A percentile compares a stretch with the other conserved stretches of the same genome.
Evolutionary conservation across 2,888 invertebrate genomes (phyloP).

Genomic region (Helicoverpa assulta): DNA sequence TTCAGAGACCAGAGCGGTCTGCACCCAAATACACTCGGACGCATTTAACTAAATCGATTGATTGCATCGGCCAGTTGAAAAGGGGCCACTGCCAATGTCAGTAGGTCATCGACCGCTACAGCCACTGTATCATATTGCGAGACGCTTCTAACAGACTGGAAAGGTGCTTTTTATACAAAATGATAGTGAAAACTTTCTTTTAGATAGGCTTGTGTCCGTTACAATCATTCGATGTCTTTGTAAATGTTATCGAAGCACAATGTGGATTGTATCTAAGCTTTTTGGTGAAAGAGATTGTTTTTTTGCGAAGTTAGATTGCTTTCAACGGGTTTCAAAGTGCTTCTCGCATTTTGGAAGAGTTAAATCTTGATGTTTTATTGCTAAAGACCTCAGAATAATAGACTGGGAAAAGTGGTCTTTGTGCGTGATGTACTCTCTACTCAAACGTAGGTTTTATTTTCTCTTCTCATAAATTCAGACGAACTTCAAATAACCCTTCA

Average conservation of each 20-base stretch:
- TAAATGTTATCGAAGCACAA: slow-evolving; percentile 29
- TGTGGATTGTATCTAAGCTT: slow-evolving; percentile 23
- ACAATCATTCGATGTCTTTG: slow-evolving; percentile 32
- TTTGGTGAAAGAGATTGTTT: slow-evolving; percentile 19
- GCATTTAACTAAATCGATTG: slow-evolving; percentile 46
- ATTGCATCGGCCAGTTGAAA: slow-evolving; percentile 43
- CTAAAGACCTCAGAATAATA: background rate
- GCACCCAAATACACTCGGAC: slow-evolving; percentile 37
- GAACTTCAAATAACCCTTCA: background rate
- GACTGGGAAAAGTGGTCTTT: slow-evolving; percentile 3
- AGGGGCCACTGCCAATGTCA: slow-evolving; percentile 64
- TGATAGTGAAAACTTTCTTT: slow-evolving; percentile 61
- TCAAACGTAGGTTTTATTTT: background rate
- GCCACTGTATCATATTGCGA: slow-evolving; percentile 40
- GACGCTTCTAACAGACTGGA: slow-evolving; percentile 43
- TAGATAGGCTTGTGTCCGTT: slow-evolving; percentile 30
- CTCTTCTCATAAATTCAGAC: too few species aligned
- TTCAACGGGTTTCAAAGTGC: slow-evolving; percentile 24
- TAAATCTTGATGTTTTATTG: background rate
- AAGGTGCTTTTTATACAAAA: slow-evolving; percentile 53
- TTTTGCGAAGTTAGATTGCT: slow-evolving; percentile 9
- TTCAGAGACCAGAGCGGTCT: background rate
- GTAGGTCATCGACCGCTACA: slow-evolving; percentile 58
- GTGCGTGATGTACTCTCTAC: background rate
- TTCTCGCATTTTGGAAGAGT: slow-evolving; percentile 28